Evolutionary conservation across 2,888 invertebrate species (phyloP).

Genomic region (Dexiosoma caninum): DNA sequence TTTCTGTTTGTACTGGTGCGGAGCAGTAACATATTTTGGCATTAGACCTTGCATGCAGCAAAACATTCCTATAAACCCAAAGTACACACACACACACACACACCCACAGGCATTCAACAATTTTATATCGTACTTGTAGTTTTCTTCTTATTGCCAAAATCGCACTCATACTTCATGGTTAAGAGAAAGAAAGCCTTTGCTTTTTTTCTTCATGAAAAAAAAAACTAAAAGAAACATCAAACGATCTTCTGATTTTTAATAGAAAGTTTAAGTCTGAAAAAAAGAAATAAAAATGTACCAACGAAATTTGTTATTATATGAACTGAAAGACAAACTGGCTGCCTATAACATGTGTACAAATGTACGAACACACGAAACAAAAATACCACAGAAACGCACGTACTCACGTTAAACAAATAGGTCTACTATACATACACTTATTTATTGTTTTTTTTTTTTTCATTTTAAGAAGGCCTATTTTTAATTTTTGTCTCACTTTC

Average conservation of each 20-base stretch:
- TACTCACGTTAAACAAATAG: background rate
- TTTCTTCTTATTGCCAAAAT: conserved; percentile 18
- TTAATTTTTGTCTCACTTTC: background rate
- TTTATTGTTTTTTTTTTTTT: background rate
- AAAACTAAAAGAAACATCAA: conserved; percentile 20
- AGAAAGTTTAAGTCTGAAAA: conserved; percentile 57
- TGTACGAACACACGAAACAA: conserved; percentile 41
- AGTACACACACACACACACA: background rate
- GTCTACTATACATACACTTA: background rate
- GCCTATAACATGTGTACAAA: background rate
- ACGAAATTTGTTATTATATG: conserved; percentile 44
- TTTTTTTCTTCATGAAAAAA: conserved; percentile 16
- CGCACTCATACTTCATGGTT: conserved; percentile 2
- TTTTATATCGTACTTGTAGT: background rate
- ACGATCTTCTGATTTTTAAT: conserved; percentile 58
- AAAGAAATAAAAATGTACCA: background rate
- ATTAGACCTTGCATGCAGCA: no score
- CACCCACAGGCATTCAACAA: background rate
- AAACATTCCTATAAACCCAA: no score
- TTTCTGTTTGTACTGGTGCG: no score
- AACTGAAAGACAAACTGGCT: conserved; percentile 43
- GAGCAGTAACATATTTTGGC: conserved; percentile 24
- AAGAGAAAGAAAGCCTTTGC: conserved; percentile 54
- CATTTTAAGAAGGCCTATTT: conserved; percentile 46
- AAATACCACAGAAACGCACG: background rate